phyloP scores from a whole-genome alignment of 2,797 vertebrate genomes.

The Characodon lateralis region DNA sequence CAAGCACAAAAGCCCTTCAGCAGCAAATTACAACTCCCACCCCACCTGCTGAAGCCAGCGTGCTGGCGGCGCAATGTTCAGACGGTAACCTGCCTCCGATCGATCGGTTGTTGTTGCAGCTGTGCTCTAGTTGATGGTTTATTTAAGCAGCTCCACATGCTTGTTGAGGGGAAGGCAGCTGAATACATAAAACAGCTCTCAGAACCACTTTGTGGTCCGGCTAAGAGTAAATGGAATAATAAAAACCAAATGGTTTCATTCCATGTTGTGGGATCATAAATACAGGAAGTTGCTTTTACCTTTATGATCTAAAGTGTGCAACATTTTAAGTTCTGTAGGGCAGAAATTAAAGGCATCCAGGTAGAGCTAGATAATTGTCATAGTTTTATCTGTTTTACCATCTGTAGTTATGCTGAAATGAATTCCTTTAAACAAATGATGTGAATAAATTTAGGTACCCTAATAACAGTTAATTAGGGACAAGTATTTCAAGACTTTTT shows the following conservation, averaged over 20 bases:
- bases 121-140: slow-evolving; percentile 94
- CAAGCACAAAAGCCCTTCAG: slow-evolving; percentile 85
- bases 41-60: slow-evolving; percentile 96
- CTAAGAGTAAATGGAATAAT: slow-evolving; percentile 99
- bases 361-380: slow-evolving; percentile 82
- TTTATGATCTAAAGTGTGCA: slow-evolving; percentile 85
- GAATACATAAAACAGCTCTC: slow-evolving; percentile 99
- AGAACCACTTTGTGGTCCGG: slow-evolving; percentile 97
- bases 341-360: slow-evolving; percentile 61
- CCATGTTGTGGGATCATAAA: slow-evolving; percentile 96
- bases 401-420: slow-evolving; percentile 8
- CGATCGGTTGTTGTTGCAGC: slow-evolving; percentile 98
- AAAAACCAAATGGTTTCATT: slow-evolving; percentile 99
- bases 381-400: slow-evolving; percentile 41
- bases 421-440: slow-evolving; percentile 10
- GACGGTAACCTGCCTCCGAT: slow-evolving; percentile 94
- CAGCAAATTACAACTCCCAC: slow-evolving; percentile 86
- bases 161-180: slow-evolving; percentile 98
- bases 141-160: slow-evolving; percentile 99
- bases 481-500: slow-evolving; percentile 2
- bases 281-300: slow-evolving; percentile 91
- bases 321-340: slow-evolving; percentile 69
- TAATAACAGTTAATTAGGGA: neutral
- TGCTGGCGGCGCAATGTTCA: slow-evolving; percentile 86
- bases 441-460: neutral